Percentiles rank a stretch among this genome's conserved stretches.
Evolutionary conservation across 1,140 invertebrate species (phyloP).

Genomic region (Drosophila nebulosa): DNA sequence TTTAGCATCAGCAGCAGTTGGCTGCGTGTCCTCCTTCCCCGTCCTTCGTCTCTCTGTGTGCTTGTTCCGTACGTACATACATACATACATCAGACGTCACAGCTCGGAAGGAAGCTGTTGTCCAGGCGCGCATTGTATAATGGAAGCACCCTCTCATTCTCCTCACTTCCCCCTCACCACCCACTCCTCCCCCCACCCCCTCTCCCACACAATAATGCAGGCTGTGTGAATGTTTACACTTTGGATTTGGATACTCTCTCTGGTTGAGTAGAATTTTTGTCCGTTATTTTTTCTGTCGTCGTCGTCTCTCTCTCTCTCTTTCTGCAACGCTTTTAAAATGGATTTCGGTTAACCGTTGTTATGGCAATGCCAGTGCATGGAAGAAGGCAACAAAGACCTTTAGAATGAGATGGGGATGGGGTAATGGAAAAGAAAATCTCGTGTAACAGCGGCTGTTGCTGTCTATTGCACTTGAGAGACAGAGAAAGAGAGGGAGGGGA

Average conservation of each 20-base stretch:
- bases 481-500: neutral
- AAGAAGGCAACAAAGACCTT: neutral
- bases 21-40: neutral
- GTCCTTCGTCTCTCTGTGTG: neutral
- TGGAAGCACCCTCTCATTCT: neutral
- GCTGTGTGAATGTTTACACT: conserved; percentile 79
- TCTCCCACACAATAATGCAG: conserved; percentile 35
- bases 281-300: conserved; percentile 7
- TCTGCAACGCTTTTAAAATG: conserved; percentile 56
- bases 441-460: too few species aligned
- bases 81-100: conserved; percentile 70
- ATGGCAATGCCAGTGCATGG: conserved; percentile 48
- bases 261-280: conserved; percentile 50
- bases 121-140: conserved; percentile 32
- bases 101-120: conserved; percentile 76
- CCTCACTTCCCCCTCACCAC: neutral
- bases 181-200: neutral
- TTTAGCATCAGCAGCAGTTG: conserved; percentile 33
- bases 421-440: too few species aligned
- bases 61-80: conserved; percentile 42
- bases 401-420: neutral
- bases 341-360: conserved; percentile 71
- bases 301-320: conserved; percentile 19
- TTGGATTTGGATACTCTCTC: conserved; percentile 69
- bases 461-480: too few species aligned